Evolutionary conservation across 2,888 invertebrate species (phyloP), one percentile per base, ranked within the genome.

Genomic region (Cataglyphis cursor): DNA sequence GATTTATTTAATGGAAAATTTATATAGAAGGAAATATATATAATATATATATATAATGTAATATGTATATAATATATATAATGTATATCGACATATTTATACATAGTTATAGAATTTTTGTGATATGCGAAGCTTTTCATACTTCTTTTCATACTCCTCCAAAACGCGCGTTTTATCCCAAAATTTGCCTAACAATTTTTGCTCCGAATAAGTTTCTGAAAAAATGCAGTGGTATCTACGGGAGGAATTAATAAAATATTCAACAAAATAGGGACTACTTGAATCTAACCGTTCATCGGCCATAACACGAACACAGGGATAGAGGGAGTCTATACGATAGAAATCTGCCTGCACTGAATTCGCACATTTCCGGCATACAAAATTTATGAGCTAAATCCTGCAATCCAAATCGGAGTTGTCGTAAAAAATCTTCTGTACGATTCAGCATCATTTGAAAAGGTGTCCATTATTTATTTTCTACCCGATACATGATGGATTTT

Each of bases 221-320:
- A 80, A 80, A 72, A 66, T 54, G 35, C 48, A 65, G 35, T 44
- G 31, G 35, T 44, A 31, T 31, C 66, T 31, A 15, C 31, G 31
- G 10, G 18, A 80, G 18, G 44, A 59, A 78, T 44, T 78, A 70
- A 78, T 70, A 72, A 70, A 78, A 70, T 78, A 70, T 78, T 70
- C 70, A 78, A 41, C 57, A 59, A 70, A 57, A 59, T 59, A 31
- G 12, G 24, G 35, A 44, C 44, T 8, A 44, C 48, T 70, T 78
- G 72, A 72, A 70, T 35, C 44, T 59, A 59, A 59, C 72, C 31
- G 59, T 31, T 59, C 44, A 59, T 70, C 28, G 44, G n/a, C 31
- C 4, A 31, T 24, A 44, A 80, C 35, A 62, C 41, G 68, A 41
- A 28, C 9, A 31, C 31, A 10, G 9, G 0, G 18, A 59, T 31